phyloP scores from a whole-genome alignment of 2,113 vertebrate genomes.

The Salminus brasiliensis region DNA sequence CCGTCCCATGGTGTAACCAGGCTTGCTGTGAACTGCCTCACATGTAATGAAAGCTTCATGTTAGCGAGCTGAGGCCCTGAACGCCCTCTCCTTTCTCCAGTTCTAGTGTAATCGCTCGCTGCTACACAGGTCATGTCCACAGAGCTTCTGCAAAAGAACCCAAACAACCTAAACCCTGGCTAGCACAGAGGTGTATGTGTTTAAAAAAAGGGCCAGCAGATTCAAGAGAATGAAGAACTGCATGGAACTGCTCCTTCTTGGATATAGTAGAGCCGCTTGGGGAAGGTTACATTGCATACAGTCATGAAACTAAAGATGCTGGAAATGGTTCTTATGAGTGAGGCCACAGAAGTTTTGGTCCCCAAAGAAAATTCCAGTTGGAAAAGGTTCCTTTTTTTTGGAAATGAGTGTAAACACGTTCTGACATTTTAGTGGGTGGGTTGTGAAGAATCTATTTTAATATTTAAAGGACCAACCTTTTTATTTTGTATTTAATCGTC shows the following conservation, averaged over 20 bases:
- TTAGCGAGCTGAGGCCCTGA: conserved; percentile 48
- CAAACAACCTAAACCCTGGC: conserved; percentile 26
- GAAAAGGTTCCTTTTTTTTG: too few species aligned
- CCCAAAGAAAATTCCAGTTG: neutral
- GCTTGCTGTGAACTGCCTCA: conserved; percentile 44
- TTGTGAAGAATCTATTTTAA: too few species aligned
- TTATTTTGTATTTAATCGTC: too few species aligned
- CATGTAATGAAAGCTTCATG: conserved; percentile 59
- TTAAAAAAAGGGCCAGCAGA: conserved; percentile 19
- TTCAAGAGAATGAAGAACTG: too few species aligned
- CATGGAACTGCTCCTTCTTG: neutral
- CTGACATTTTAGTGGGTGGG: too few species aligned
- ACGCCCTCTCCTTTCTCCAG: conserved; percentile 47
- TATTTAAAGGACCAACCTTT: too few species aligned
- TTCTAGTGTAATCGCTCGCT: conserved; percentile 51
- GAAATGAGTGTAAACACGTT: neutral
- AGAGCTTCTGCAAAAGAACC: conserved; percentile 36
- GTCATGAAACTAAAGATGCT: neutral
- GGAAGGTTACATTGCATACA: neutral
- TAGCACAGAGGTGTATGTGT: conserved; percentile 28
- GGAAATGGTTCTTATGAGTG: neutral
- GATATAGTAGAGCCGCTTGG: neutral
- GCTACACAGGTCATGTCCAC: conserved; percentile 45
- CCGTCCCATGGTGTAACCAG: conserved; percentile 48
- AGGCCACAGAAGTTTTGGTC: neutral